Conservation (phyloP, 2,888 invertebrate species). For the Tuta absoluta region DNA sequence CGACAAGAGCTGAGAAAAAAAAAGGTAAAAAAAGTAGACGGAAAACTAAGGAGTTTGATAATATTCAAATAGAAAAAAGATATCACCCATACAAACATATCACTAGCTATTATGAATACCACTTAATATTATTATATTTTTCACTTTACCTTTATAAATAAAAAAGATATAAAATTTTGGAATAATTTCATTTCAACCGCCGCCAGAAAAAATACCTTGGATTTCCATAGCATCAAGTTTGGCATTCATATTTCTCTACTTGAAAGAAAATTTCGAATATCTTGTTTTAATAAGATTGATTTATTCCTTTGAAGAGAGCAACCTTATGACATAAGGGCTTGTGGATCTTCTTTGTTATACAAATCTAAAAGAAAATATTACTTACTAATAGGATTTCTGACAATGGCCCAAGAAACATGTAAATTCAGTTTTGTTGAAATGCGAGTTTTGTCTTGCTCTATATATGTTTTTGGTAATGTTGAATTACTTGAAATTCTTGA, state of each 20-base stretch:
- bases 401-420: neutral
- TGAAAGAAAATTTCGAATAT: slow-evolving; percentile 8
- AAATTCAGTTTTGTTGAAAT: neutral
- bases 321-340: neutral
- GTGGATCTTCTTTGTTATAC: neutral
- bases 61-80: too few species aligned
- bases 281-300: slow-evolving; percentile 18
- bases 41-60: too few species aligned
- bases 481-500: too few species aligned
- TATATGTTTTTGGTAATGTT: too few species aligned
- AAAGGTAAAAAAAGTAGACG: too few species aligned
- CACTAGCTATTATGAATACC: too few species aligned
- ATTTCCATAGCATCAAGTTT: neutral
- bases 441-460: slow-evolving; percentile 5
- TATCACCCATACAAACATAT: too few species aligned
- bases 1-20: too few species aligned
- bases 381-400: neutral
- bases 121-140: too few species aligned
- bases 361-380: neutral
- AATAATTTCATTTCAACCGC: neutral
- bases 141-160: too few species aligned
- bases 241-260: neutral
- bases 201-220: neutral
- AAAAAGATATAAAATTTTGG: too few species aligned
- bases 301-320: slow-evolving; percentile 14